Base-by-base conservation (phyloP, 2,888 invertebrate species). In the Branchipolynoe longqiensis region DNA sequence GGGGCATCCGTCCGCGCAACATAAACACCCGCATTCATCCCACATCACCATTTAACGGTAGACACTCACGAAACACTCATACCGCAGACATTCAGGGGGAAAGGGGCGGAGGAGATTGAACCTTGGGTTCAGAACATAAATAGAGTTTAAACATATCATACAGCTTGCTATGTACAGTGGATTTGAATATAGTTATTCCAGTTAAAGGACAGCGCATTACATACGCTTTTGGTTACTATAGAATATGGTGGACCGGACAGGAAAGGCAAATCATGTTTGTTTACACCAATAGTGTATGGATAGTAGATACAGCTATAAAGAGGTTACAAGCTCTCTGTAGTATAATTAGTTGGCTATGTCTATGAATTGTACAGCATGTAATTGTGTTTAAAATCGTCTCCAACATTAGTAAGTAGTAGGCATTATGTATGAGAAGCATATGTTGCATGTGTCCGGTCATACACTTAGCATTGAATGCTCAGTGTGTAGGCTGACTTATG, bases 41-140 rank as follows among this genome's bases (percentile, higher is more conserved):
- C 1, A 3, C n/a, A 36, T 69, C 22, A 69, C n/a, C 38, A 69
- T 33, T 22, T 38, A 1, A 69, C 33, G 36, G 22, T 69, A 25
- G 38, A 69, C 36, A 38, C 36, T 38, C 38, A 69, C 69, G 31
- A 62, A 1, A 18, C 69, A 1, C 69, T 69, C 69, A 69, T 38
- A 4, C 38, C 69, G 33, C 69, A 36, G 33, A 69, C n/a, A 69
- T 38, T 6, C 69, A 69, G 22, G 69, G 69, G 36, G 48, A 48
- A 69, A 25, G 62, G 69, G 22, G 25, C 36, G 38, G 38, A 69
- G 69, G 69, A 38, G 8, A 33, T 3, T 14, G 69, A 69, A 25
- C 69, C 69, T 69, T 69, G 69, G 69, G 69, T 25, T 69, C 69
- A 36, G 18, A 69, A 69, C 69, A 69, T 69, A 69, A 69, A 69